Evolutionary conservation across 2,113 vertebrate genomes (phyloP), one percentile per base, ranked within the genome.

Genomic region (Thalassoma bifasciatum): DNA sequence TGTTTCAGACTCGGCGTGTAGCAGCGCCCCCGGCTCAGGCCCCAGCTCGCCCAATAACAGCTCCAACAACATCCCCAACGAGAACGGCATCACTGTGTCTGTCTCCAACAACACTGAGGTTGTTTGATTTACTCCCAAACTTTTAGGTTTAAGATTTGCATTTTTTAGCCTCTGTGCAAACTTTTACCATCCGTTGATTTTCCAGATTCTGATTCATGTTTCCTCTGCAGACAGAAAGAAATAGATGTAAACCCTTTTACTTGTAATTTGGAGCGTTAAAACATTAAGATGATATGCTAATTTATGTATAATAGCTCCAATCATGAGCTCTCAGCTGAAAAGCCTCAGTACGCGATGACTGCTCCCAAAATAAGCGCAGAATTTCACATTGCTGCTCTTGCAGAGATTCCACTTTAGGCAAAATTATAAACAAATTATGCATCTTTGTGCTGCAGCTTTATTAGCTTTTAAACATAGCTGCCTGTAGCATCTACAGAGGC

Each of bases 1-100:
- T 44, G 17, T 66, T 70, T 21, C 91, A 98, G 97, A 98, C 86
- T 98, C 96, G 0, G 94, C 94, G 0, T 99, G 96, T 89, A 99
- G 95, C 94, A 99, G 97, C 0, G 96, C 97, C 77, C 97, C 97
- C 0, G 97, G 97, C 75, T 99, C 97, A 1, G 97, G 96, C 16
- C 97, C 97, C 44, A 99, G 97, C 89, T 99, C 97, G 52, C 97
- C 97, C 2, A 98, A 97, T 91, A 99, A 98, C 94, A 98, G 96
- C 92, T 97, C 96, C 74, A 96, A 95, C 88, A 96, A 95, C 80
- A 95, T 96, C 86, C 95, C 95, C 76, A 47, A 94, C 0, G 97
- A 99, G 89, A 98, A 99, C 0, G 96, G 96, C 79, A 94, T 96
- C 50, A 53, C 93, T 0, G 93, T 94, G 47, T 84, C 96, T 0